Evolutionary conservation across 2,113 vertebrate genomes (phyloP).

Genomic region (Protobothrops mucrosquamatus): DNA sequence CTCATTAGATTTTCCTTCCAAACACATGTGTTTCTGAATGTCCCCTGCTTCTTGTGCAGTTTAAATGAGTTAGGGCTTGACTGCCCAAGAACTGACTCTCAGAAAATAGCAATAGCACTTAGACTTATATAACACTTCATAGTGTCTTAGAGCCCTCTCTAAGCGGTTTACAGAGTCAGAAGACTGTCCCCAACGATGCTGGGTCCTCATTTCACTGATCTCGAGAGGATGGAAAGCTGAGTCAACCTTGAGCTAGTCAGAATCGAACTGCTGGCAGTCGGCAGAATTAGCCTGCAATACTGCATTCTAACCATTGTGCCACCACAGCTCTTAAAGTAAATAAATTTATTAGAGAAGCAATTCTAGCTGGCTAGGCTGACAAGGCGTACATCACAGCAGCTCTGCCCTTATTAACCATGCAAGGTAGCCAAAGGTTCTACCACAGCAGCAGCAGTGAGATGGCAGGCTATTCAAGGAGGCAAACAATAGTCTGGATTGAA

Average conservation of each 20-base stretch:
- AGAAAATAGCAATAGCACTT: background rate
- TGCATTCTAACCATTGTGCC: background rate
- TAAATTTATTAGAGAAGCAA: background rate
- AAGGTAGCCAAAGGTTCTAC: background rate
- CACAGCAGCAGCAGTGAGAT: background rate
- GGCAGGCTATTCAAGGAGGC: background rate
- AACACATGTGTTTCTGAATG: background rate
- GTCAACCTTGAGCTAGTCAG: background rate
- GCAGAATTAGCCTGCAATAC: background rate
- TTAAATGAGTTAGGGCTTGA: background rate
- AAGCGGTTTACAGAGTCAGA: background rate
- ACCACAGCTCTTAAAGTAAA: background rate
- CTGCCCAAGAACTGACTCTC: background rate
- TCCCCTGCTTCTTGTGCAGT: background rate
- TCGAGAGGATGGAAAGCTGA: background rate
- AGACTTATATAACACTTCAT: background rate
- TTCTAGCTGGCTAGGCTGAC: background rate
- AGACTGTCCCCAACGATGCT: background rate
- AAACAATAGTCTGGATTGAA: no score
- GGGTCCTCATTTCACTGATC: background rate
- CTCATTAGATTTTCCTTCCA: background rate
- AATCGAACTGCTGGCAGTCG: background rate
- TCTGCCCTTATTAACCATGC: background rate
- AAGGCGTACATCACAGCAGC: background rate
- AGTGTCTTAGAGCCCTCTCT: background rate